phyloP scores from a whole-genome alignment of 2,797 vertebrate genomes.

The Eulemur rubriventer region DNA sequence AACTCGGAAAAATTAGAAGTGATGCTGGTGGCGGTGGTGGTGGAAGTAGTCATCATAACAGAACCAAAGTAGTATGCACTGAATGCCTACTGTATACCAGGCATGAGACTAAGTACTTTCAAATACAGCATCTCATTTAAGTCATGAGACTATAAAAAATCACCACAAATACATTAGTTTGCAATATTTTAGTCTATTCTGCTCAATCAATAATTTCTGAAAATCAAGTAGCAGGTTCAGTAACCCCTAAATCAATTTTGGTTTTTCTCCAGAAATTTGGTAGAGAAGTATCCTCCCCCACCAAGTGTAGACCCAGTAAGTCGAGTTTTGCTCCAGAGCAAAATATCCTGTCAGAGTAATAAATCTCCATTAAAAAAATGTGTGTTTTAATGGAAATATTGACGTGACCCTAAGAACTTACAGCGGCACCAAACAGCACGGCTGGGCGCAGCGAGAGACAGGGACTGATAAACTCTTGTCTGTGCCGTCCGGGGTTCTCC shows the following conservation, averaged over 20 bases:
- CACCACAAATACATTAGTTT: not conserved
- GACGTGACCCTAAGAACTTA: not conserved
- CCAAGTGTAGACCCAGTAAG: constrained; percentile 56
- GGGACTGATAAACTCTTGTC: not conserved
- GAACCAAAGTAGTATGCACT: too few relatives aligned
- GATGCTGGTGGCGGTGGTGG: too few relatives aligned
- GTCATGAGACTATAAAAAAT: not conserved
- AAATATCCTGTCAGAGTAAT: not conserved
- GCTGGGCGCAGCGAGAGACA: not conserved
- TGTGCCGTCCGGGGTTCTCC: constrained; percentile 35
- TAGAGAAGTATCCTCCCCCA: constrained; percentile 55
- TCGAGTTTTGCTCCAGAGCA: constrained; percentile 54
- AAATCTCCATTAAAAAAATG: not conserved
- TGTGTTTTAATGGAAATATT: constrained; percentile 56
- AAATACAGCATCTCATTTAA: not conserved
- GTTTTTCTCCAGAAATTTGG: constrained; percentile 66
- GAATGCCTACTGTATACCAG: not conserved
- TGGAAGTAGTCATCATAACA: rapidly evolving
- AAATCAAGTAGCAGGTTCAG: constrained; percentile 16
- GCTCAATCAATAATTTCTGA: constrained; percentile 42
- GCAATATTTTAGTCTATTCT: not conserved
- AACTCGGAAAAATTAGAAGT: not conserved
- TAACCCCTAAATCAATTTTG: constrained; percentile 66
- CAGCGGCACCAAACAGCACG: not conserved
- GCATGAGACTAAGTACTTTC: rapidly evolving